Evolutionary conservation across 35 echinoderm and acorn worm genomes (phyloP), one percentile per base, ranked within the genome.

Genomic region (Lytechinus variegatus): DNA sequence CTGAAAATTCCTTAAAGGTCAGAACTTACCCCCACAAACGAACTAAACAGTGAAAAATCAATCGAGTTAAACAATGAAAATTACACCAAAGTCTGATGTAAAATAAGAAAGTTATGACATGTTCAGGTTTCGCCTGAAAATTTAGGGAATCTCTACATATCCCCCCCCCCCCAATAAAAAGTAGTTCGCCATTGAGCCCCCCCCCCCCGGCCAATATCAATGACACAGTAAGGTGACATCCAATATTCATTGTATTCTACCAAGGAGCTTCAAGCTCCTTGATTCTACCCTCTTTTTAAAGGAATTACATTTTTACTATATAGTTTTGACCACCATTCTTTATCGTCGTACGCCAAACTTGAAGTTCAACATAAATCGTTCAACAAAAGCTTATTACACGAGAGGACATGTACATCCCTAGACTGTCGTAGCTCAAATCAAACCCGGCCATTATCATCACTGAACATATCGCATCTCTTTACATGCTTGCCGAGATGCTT

Each of bases 311-410:
- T 44, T 44, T 44, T 44, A 24, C n/a, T 21, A 2, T 19, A 7
- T 79, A 8, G 4, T 24, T 79, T n/a, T 79, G 66, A 79, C 66
- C 66, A 24, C n/a, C 66, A 79, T 27, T 24, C 6, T 79, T 16
- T 2, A 7, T 79, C 4, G n/a, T 16, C 1, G 4, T n/a, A 44
- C 33, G 2, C 33, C 33, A 44, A 44, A 44, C 33, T 44, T 44
- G 33, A 79, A 16, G 66, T 16, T 79, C 21, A 16, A 7, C 66
- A 79, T 79, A 79, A 79, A 79, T 79, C 66, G 66, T 16, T 79
- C 66, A 79, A 21, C 66, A 79, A n/a, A 79, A 79, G 66, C 16
- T 79, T 79, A 79, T 79, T 79, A 79, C 66, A n/a, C 66, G 66
- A 16, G 5, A 24, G 66, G 6, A 24, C 19, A 79, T 79, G 19